A percentile compares a stretch with the other conserved stretches of the same genome.
phyloP scores from a whole-genome alignment of 2,888 invertebrate genomes.

The Amphipyra tragopoginis region DNA sequence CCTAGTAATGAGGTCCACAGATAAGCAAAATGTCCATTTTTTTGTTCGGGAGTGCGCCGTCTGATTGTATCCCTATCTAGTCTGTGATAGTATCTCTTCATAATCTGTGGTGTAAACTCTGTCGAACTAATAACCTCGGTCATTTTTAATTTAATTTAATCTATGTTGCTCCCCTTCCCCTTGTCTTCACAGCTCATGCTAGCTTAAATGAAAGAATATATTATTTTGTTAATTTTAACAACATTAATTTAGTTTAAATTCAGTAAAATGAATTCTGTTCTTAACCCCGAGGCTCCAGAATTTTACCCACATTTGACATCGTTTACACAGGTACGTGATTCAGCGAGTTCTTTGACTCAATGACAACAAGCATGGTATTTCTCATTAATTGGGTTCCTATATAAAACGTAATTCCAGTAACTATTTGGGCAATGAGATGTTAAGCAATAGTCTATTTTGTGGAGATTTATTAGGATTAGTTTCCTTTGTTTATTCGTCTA shows the following conservation, averaged over 20 bases:
- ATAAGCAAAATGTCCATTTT: no score
- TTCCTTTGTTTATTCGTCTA: neutral
- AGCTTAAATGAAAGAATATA: conserved; percentile 53
- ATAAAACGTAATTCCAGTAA: conserved; percentile 31
- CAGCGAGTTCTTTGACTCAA: conserved; percentile 54
- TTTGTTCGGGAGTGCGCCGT: no score
- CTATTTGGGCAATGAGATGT: neutral
- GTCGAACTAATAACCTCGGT: conserved; percentile 38
- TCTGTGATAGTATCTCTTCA: no score
- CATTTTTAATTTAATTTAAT: conserved; percentile 40
- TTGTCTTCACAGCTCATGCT: conserved; percentile 60
- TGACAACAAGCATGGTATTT: conserved; percentile 74
- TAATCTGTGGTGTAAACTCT: conserved; percentile 9
- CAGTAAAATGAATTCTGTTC: conserved; percentile 76
- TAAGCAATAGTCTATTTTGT: neutral
- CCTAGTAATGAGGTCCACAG: no score
- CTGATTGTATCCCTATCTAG: no score
- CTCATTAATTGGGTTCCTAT: conserved; percentile 11
- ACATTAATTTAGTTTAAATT: conserved; percentile 47
- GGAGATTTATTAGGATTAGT: neutral
- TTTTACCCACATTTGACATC: conserved; percentile 77
- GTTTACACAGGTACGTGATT: conserved; percentile 76
- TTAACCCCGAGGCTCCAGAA: conserved; percentile 84
- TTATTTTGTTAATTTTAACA: conserved; percentile 53
- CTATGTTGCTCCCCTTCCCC: conserved; percentile 50